These are phyloP conservation scores for Littorina saxatilis DNA, from an alignment of 1,140 invertebrate genomes.

Conservation along the genomic window DNA sequence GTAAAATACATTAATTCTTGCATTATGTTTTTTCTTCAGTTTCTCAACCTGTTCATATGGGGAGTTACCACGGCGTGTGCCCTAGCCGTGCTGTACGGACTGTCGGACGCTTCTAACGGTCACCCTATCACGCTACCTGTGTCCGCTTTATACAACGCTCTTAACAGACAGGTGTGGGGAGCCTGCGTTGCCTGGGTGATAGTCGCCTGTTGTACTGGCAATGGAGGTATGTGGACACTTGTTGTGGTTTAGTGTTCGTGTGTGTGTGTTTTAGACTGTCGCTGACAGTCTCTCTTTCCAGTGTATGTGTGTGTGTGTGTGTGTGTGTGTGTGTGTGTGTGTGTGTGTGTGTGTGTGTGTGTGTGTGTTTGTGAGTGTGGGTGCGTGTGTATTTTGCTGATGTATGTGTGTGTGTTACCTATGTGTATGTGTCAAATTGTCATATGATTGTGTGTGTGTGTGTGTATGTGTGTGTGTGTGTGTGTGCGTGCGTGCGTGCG, in stretches of 20 bases:
- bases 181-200: slow-evolving; percentile 75
- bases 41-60: slow-evolving; percentile 47
- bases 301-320: no score
- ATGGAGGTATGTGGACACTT: slow-evolving; percentile 40
- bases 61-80: slow-evolving; percentile 40
- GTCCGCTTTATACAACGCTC: slow-evolving; percentile 55
- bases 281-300: no score
- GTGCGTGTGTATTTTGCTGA: no score
- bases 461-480: background rate
- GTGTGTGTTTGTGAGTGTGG: no score
- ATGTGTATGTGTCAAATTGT: no score
- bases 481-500: background rate
- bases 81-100: slow-evolving; percentile 58
- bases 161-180: slow-evolving; percentile 72
- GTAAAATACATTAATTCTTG: no score
- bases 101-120: slow-evolving; percentile 50
- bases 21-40: slow-evolving; percentile 18
- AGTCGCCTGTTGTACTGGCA: slow-evolving; percentile 69
- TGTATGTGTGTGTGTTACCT: no score
- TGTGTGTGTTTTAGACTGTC: no score
- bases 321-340: no score
- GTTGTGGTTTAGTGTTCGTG: no score
- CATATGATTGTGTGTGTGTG: no score
- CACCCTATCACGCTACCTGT: slow-evolving; percentile 38
- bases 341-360: no score